Evolutionary conservation across 2,888 invertebrate species (phyloP).

Genomic region (Microplitis deprimator): DNA sequence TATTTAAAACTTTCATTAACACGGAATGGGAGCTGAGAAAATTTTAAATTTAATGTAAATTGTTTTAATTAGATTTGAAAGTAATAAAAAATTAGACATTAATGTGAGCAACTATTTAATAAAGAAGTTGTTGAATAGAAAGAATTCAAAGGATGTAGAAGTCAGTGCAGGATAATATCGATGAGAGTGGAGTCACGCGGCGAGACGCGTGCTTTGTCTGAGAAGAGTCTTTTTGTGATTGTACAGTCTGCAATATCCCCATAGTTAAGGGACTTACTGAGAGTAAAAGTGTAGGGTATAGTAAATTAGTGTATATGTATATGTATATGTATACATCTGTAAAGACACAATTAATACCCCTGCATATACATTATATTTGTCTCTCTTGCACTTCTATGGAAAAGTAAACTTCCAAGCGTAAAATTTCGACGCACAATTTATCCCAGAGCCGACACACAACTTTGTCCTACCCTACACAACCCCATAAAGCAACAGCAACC

Average conservation of each 20-base stretch:
- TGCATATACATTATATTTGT: not conserved
- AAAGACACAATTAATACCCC: not conserved
- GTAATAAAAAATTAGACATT: not conserved
- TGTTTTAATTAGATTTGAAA: not conserved
- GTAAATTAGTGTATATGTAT: not conserved
- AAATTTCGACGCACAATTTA: slow-evolving; percentile 45
- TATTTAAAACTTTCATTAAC: too few relatives aligned
- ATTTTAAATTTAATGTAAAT: not conserved
- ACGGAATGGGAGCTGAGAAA: too few relatives aligned
- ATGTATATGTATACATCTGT: not conserved
- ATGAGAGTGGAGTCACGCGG: slow-evolving; percentile 38
- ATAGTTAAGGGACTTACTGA: not conserved
- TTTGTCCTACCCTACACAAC: slow-evolving; percentile 10
- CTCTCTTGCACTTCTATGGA: slow-evolving; percentile 3
- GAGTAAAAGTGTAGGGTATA: not conserved
- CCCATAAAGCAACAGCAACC: slow-evolving; percentile 17
- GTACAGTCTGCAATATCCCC: not conserved
- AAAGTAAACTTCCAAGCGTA: slow-evolving; percentile 25
- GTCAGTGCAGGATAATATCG: slow-evolving; percentile 31
- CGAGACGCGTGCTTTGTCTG: slow-evolving; percentile 37
- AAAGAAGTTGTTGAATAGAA: slow-evolving; percentile 4
- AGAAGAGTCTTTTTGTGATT: not conserved
- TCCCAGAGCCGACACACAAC: slow-evolving; percentile 28
- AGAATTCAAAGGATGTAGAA: slow-evolving; percentile 14
- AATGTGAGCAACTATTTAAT: slow-evolving; percentile 2